Conservation (phyloP, 2,888 invertebrate species). For the Spatulosminthurus flaviceps region DNA sequence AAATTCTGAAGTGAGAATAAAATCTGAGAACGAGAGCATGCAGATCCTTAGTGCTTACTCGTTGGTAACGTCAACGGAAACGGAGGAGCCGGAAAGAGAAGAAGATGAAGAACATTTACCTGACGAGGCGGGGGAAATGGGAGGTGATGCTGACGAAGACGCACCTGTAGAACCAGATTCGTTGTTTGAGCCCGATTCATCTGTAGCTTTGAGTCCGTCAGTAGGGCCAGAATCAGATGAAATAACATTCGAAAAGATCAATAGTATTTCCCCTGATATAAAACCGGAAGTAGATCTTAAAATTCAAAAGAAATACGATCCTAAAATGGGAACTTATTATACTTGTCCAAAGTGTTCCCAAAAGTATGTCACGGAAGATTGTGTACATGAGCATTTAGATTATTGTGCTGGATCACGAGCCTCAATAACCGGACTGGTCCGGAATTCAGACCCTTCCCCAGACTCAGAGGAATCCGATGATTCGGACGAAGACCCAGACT, state of each 20-base stretch:
- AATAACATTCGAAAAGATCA: not conserved
- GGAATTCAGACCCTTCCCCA: not conserved
- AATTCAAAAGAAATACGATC: not conserved
- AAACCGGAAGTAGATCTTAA: not conserved
- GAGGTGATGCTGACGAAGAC: no score
- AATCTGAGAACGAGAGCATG: not conserved
- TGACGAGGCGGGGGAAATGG: no score
- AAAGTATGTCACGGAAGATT: not conserved
- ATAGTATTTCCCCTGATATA: not conserved
- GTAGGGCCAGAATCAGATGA: no score
- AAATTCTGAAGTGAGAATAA: not conserved
- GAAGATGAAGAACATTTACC: not conserved
- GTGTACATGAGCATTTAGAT: not conserved
- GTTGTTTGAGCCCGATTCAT: no score
- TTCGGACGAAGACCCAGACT: not conserved
- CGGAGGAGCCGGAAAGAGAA: not conserved
- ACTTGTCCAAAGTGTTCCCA: not conserved
- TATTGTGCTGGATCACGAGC: no score
- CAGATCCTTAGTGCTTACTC: not conserved
- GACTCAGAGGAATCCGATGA: not conserved
- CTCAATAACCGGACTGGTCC: no score
- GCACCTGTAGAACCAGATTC: no score
- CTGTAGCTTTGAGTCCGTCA: no score
- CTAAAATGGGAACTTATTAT: not conserved
- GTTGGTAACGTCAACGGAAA: not conserved